Evolutionary conservation across 2,888 invertebrate genomes (phyloP), one percentile per base, ranked within the genome.

Genomic region (Drosophila antonietae): DNA sequence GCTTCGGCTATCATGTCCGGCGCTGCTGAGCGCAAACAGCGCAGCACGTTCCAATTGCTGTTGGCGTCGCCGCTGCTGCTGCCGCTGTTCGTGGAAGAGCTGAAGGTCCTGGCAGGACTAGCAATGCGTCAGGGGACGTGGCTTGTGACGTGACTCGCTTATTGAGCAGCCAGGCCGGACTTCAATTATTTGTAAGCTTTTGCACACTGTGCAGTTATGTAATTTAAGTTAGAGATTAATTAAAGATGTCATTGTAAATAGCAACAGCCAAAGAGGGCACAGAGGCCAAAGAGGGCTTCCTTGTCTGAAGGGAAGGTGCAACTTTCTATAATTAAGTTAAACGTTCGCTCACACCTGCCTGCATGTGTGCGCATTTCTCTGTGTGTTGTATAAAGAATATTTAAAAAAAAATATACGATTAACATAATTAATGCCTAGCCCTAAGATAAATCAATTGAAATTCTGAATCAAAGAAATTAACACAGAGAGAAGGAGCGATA

Each of bases 1-100:
- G 93, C 93, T 78, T 93, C 93, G 76, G 93, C 93, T 68, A 93
- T 93, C 73, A 93, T 92, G 91, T 93, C 93, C 53, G 84, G 88
- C 58, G 90, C 91, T 28, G 61, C 69, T n/a, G 37, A 61, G 43
- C 57, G 62, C 55, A 65, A 63, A 14, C 56, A 62, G 60, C 68
- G 47, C 64, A 72, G 81, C 83, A 80, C 80, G 75, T 79, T 78
- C 66, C 77, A 66, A 66, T 73, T 88, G 73, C 68, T 86, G 64
- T 7, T 67, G 44, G 44, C 41, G n/a, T 18, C 47, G 46, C 67
- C 39, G 33, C 47, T 47, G n/a, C 20, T 66, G 28, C 28, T 35
- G 23, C 35, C 39, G 47, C 28, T 33, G 18, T 20, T 53, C 15
- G 33, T 23, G 46, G 39, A 53, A 9, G 53, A 39, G 47, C 18